Evolutionary conservation across 2,888 invertebrate genomes (phyloP), one percentile per base, ranked within the genome.

Genomic region (Hipparchia semele): DNA sequence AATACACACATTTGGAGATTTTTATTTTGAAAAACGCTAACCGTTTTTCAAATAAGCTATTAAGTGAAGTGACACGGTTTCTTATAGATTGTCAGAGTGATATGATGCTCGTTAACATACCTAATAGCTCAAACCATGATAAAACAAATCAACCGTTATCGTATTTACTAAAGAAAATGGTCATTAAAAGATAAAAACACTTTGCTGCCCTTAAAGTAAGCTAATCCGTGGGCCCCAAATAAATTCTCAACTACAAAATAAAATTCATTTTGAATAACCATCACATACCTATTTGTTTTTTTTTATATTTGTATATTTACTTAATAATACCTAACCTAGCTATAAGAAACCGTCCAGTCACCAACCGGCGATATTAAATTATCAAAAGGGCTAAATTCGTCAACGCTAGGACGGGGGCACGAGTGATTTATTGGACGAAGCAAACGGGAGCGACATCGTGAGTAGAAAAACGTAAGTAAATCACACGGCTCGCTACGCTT

Each of bases 401-500:
- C 70, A 9, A 64, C 64, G 53, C 53, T 66, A 75, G 73, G 73
- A 72, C 73, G 71, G 75, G 73, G 70, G 64, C 56, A 10, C 53
- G 6, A 61, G 69, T 59, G 58, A 46, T 59, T 23, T 49, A 33
- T 13, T 72, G 73, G 75, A 75, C 75, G 75, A 75, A 75, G 75
- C 75, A 59, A 68, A 65, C 39, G 56, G 64, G 58, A 69, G 73
- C 72, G 64, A 45, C 9, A 23, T 46, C 58, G 49, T 65, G 45
- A 60, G 45, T 33, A 53, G 58, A 74, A 80, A 79, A 79, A 72
- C 70, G 75, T 77, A 78, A 80, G 81, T 80, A 80, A 82, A 81
- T 78, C 81, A 80, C 81, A 80, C 76, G 74, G 71, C 74, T 66
- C 73, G 73, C 70, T 75, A 78, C 76, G 75, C 33, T 65, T 53